Conservation (phyloP, 1,140 invertebrate species). For the Dryas iulia region DNA sequence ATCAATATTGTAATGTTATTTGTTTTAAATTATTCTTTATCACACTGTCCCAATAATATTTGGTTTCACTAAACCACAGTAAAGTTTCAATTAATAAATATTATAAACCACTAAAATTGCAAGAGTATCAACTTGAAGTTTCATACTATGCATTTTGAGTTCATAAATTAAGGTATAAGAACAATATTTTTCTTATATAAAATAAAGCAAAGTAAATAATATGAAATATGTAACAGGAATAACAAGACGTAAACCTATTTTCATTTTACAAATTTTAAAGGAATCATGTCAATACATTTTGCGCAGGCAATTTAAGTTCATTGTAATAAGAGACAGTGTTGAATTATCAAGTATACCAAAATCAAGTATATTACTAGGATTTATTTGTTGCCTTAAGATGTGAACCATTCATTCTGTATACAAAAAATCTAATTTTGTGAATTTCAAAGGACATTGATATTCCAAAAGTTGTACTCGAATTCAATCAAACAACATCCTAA, state of each 20-base stretch:
- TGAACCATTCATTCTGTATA: too few relatives aligned
- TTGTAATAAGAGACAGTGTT: neutral
- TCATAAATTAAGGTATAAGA: neutral
- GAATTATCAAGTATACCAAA: neutral
- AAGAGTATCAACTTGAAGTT: neutral
- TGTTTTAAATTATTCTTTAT: neutral
- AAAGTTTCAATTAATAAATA: neutral
- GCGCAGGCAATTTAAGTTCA: neutral
- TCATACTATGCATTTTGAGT: neutral
- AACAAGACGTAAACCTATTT: neutral
- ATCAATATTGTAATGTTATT: neutral
- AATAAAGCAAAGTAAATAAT: neutral
- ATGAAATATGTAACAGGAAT: neutral
- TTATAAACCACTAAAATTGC: neutral
- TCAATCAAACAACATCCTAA: too few relatives aligned
- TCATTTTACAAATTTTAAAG: neutral
- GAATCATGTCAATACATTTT: neutral
- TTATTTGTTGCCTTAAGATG: neutral
- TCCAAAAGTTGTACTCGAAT: neutral
- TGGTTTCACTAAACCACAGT: neutral
- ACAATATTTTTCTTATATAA: neutral
- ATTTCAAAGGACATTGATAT: too few relatives aligned
- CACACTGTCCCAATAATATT: neutral
- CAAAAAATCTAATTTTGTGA: too few relatives aligned
- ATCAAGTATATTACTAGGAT: neutral